Evolutionary conservation across 2,797 vertebrate species (phyloP), one percentile per base, ranked within the genome.

Genomic region (Lepilemur septentrionalis): DNA sequence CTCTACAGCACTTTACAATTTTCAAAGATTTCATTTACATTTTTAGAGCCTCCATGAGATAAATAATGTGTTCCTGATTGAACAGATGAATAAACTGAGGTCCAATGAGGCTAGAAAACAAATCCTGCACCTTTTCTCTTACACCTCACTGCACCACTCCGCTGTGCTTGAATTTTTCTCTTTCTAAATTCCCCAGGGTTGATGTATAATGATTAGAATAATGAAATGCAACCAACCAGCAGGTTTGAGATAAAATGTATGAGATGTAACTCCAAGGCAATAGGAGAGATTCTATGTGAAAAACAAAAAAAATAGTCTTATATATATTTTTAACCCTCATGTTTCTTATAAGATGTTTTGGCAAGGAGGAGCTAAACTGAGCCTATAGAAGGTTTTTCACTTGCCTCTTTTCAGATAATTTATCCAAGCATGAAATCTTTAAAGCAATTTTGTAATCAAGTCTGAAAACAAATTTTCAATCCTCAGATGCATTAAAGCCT

Each of bases 401-500:
- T 93, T 13, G 73, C 10, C 59, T 80, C 30, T 86, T 86, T 85
- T 50, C 35, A 95, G 85, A 90, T 18, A 85, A 38, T 50, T 89
- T 93, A 79, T 91, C 23, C 87, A 89, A 85, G 48, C 79, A 73
- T 43, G n/a, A 91, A 91, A 78, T 85, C 55, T 93, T 73, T 73
- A 15, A 85, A 93, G 57, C 11, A 73, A 86, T 69, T 92, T 89
- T 96, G n/a, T 91, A 89, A 94, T 91, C 38, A 82, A 81, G 63
- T 79, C 83, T 82, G 72, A 82, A 86, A 67, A 82, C n/a, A 73
- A 80, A 75, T 43, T 93, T 88, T 69, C 23, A 91, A 18, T 81
- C 22, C 3, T 43, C 18, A 17, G 52, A 88, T 73, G n/a, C 46
- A 73, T 25, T 48, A 82, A 95, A 76, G 20, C 35, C 20, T 32